A percentile compares a stretch with the other conserved stretches of the same genome.
Conservation (phyloP, 2,113 vertebrate species). For the Lathamus discolor region DNA sequence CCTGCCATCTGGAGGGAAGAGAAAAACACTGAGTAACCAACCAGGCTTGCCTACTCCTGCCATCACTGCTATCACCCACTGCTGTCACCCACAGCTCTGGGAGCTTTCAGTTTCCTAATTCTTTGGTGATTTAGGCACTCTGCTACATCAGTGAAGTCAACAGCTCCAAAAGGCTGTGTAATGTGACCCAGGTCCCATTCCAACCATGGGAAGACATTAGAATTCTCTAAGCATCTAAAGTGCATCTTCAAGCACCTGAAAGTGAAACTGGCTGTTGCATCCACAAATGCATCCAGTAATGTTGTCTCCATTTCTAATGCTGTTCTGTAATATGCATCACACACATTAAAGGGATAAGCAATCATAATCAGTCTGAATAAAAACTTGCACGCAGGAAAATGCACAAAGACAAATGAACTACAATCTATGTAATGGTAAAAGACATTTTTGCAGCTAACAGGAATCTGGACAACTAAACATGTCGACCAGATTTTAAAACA, state of each 20-base stretch:
- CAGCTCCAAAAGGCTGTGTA: neutral
- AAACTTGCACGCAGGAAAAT: neutral
- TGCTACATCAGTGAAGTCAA: neutral
- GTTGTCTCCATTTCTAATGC: neutral
- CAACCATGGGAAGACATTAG: neutral
- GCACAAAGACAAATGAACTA: neutral
- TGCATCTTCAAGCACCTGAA: neutral
- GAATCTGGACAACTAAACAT: neutral
- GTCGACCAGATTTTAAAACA: neutral
- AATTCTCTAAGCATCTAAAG: neutral
- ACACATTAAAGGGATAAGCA: neutral
- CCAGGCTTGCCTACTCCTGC: neutral
- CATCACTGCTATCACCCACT: neutral
- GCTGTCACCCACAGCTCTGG: neutral
- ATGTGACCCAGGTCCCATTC: neutral
- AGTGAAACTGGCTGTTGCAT: neutral
- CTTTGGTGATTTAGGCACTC: neutral
- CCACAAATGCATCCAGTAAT: neutral
- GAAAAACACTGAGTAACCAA: rapidly evolving
- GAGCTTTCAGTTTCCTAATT: neutral
- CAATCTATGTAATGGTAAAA: neutral
- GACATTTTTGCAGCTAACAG: neutral
- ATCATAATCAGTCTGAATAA: neutral
- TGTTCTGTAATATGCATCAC: neutral
- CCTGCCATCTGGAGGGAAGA: neutral